Base-by-base conservation (phyloP, 2,113 vertebrate species). In the Pogona vitticeps region DNA sequence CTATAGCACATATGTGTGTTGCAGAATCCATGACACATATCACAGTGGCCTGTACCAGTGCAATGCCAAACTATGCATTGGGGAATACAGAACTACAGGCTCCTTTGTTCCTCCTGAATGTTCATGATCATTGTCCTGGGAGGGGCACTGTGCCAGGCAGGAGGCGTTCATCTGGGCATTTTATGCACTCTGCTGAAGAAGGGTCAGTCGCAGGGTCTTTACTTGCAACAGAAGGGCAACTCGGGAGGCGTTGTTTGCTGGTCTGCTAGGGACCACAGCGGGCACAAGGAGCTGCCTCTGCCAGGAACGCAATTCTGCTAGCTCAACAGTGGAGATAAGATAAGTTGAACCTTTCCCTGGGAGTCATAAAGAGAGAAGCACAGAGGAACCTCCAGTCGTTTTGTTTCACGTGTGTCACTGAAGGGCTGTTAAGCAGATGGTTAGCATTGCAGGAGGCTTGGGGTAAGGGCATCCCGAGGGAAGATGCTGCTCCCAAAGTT, bases 241-340 rank as follows among this genome's bases (percentile, higher is more conserved):
- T 21, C 2, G 33, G 67, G 68, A 28, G 15, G 46, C 38, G 14
- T 26, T 76, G 31, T 9, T 63, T 56, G 20, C 21, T 38, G 10
- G 20, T 28, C 68, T 17, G n/a, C 59, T 84, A 33, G 4, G 33
- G 1, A 17, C 20, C 7, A 36, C 28, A 73, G 70, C 23, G 56
- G n/a, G 26, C 21, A 18, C 31, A 79, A 71, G 6, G 73, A 80
- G 20, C 56, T 80, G 33, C 71, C 56, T 78, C 61, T 68, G 84
- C 23, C 56, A 28, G 17, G 18, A 36, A 38, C 59, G 63, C 65
- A 76, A 46, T 86, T 79, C 46, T 86, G 76, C 76, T 86, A 71
- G 65, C 84, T 86, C 52, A 70, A 80, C 77, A 42, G 52, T 40
- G 12, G 28, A 86, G 84, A 86, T 85, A 85, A 85, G 84, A 85